Evolutionary conservation across 2,888 invertebrate genomes (phyloP), one percentile per base, ranked within the genome.

Genomic region (Mystacides longicornis): DNA sequence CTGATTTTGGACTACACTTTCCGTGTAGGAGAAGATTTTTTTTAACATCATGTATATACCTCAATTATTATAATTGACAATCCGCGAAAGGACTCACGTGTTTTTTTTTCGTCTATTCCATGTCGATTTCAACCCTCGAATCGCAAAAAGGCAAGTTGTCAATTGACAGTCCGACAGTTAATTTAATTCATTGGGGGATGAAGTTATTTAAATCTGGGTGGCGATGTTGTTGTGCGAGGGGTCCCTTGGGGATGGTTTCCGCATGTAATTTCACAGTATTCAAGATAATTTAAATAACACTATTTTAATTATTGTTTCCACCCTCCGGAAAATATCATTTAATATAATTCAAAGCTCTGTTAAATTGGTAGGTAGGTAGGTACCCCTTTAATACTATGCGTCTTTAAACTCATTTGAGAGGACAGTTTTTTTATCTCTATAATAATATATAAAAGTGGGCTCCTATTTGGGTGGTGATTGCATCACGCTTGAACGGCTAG

Each of bases 141-240:
- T 5, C 20, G 18, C 16, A 46, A 47, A 55, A 27, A 31, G 47
- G 23, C 9, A 46, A n/a, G 23, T 49, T 27, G 22, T 52, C 49
- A 58, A 60, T 58, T 58, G 60, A 60, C 60, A 60, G 56, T 56
- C 45, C 52, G 56, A 60, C 58, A 60, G 55, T 60, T 59, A 60
- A 60, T 60, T 59, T 58, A 55, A 59, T 60, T 57, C 55, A 33
- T 48, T 33, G 43, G 59, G 60, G 60, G 60, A 59, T 56, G 56
- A 54, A 60, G 58, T 60, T 55, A 59, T 60, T 60, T 60, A 59
- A 60, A 59, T 52, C 54, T 48, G 23, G 53, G 53, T 58, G 47
- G 58, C 48, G 54, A 48, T 58, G 45, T 58, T 50, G 54, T 54
- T 49, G 31, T 52, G 27, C 46, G 31, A 37, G 37, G 56, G 50